These are phyloP conservation scores for Acromyrmex charruanus DNA, from an alignment of 1,140 invertebrate genomes.

Conservation along the genomic window DNA sequence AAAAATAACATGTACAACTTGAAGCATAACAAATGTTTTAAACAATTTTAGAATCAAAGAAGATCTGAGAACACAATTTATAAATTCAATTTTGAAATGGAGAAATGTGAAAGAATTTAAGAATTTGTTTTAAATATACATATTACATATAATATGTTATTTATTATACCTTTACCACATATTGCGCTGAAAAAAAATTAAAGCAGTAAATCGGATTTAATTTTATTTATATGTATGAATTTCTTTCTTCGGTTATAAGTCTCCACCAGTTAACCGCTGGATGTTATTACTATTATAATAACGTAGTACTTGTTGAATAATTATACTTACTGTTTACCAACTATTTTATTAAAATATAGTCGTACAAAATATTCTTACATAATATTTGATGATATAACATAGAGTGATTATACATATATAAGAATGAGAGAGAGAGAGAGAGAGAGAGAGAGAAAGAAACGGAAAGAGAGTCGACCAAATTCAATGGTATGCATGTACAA, in stretches of 20 bases:
- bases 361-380: conserved; percentile 82
- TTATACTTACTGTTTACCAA: conserved; percentile 84
- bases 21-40: not conserved
- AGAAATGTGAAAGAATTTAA: not conserved
- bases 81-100: not conserved
- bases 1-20: conserved; percentile 31
- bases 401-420: conserved; percentile 65
- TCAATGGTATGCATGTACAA: conserved; percentile 65
- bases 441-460: conserved; percentile 1
- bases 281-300: conserved; percentile 81
- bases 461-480: conserved; percentile 74
- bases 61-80: not conserved
- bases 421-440: conserved; percentile 42
- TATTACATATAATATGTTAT: not conserved
- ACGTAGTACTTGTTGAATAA: conserved; percentile 83
- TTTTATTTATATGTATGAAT: conserved; percentile 43
- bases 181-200: not conserved
- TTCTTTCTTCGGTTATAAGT: not conserved
- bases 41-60: not conserved
- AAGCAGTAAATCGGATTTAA: conserved; percentile 22
- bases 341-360: conserved; percentile 82
- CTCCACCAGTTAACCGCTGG: conserved; percentile 69
- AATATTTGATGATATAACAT: conserved; percentile 76
- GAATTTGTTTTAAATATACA: not conserved
- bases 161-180: not conserved